phyloP scores from a whole-genome alignment of 2,797 vertebrate genomes.

The Galagoides demidoff region DNA sequence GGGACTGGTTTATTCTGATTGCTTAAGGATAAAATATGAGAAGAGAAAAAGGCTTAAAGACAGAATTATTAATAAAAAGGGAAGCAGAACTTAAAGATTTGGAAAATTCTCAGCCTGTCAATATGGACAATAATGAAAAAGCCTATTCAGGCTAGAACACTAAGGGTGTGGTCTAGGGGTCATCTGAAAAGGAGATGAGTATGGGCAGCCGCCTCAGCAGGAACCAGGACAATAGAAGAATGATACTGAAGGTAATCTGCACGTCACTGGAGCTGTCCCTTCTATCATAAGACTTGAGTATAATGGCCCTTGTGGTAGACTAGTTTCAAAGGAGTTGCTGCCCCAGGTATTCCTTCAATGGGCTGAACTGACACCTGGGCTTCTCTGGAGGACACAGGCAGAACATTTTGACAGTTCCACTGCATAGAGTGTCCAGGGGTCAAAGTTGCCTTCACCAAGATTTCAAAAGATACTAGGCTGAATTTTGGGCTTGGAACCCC shows the following conservation, averaged over 20 bases:
- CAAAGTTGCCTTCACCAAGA: not conserved
- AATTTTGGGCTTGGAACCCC: not conserved
- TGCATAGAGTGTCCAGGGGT: too few relatives aligned
- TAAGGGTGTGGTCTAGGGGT: not conserved
- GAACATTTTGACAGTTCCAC: not conserved
- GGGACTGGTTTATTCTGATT: not conserved
- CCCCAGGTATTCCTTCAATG: not conserved
- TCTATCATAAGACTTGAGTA: not conserved
- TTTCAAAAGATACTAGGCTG: not conserved
- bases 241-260: not conserved
- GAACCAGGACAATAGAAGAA: not conserved
- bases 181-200: not conserved
- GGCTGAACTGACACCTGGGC: not conserved
- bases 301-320: not conserved
- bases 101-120: not conserved
- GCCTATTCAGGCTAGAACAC: not conserved
- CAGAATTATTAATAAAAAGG: not conserved
- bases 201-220: not conserved
- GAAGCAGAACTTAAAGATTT: not conserved
- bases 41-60: not conserved
- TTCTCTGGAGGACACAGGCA: not conserved
- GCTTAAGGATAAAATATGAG: not conserved
- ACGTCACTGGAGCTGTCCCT: not conserved
- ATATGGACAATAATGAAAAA: not conserved
- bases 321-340: not conserved